Base-by-base conservation (phyloP, 2,888 invertebrate genomes). In the Mythimna pallens region DNA sequence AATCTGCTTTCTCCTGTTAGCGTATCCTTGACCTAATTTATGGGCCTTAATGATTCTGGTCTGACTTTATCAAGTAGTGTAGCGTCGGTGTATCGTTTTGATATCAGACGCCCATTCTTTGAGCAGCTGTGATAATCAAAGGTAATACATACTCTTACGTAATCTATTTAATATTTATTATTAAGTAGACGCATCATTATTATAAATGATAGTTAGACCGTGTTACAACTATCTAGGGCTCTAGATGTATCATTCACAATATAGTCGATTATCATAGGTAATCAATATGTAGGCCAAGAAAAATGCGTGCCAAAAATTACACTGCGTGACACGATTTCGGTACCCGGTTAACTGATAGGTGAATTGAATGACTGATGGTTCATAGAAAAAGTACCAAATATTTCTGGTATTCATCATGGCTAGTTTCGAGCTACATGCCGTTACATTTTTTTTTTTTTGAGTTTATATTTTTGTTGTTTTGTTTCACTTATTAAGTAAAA, bases 21-120 rank as follows among this genome's bases (percentile, higher is more conserved):
- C 20, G 12, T 57, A 58, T 30, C 73, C 65, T 71, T 76, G 77
- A 25, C 70, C 76, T 50, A 50, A 61, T 75, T 40, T 22, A 54
- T 10, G 30, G 30, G 8, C 17, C 40, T 43, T 30, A 30, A 22
- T 30, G 6, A 30, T 0, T 52, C 20, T 69, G 55, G 20, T 55
- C 61, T 55, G 52, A 52, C 75, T 52, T 30, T 34, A 43, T 52
- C 9, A 52, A 43, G 30, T 74, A 43, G 7, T n/a, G 50, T 36
- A 40, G 17, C 57, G 4, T n/a, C 17, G n/a, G 25, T 36, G 2
- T n/a, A 25, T 14, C 12, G 7, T 17, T 34, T 5, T 52, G 9
- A 1, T 52, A 34, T 9, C 17, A 25, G 40, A 34, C 22, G 4
- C 17, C n/a, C 25, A 22, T 34, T 73, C 14, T 12, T 58, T n/a